These are phyloP conservation scores for Beroe forskalii DNA, from an alignment of 37 sponge, comb jelly and placozoan genomes.

Conservation along the genomic window DNA sequence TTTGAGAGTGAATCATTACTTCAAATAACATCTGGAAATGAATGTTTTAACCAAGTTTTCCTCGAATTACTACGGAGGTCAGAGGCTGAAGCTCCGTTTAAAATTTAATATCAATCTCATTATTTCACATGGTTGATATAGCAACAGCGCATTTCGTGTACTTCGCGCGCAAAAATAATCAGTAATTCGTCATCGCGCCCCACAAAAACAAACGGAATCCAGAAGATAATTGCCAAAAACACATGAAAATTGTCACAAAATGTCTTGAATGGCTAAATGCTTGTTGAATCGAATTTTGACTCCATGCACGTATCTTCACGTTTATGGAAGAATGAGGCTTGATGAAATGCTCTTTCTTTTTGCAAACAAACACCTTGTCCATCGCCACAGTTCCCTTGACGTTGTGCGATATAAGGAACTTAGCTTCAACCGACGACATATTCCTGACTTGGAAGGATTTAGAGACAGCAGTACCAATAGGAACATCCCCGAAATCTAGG, in stretches of 20 bases:
- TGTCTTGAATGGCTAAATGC: no score
- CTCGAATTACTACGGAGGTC: no score
- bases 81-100: no score
- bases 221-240: no score
- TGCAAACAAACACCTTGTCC: slow-evolving; percentile 63
- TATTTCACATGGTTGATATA: background rate
- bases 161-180: background rate
- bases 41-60: no score
- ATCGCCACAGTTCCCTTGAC: slow-evolving; percentile 28
- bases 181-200: background rate
- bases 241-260: no score
- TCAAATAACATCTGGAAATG: no score
- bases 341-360: slow-evolving; percentile 2
- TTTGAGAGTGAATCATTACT: no score
- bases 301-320: slow-evolving; percentile 3
- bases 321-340: slow-evolving; percentile 35
- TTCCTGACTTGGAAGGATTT: slow-evolving; percentile 73
- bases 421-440: slow-evolving; percentile 74
- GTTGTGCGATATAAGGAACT: slow-evolving; percentile 16
- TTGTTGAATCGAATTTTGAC: no score
- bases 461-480: slow-evolving; percentile 69
- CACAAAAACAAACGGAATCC: background rate
- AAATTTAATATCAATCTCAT: no score
- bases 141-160: background rate
- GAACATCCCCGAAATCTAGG: slow-evolving; percentile 73